These are phyloP conservation scores for Tarsius wallacei DNA, from an alignment of 2,797 vertebrate species.

Conservation along the genomic window DNA sequence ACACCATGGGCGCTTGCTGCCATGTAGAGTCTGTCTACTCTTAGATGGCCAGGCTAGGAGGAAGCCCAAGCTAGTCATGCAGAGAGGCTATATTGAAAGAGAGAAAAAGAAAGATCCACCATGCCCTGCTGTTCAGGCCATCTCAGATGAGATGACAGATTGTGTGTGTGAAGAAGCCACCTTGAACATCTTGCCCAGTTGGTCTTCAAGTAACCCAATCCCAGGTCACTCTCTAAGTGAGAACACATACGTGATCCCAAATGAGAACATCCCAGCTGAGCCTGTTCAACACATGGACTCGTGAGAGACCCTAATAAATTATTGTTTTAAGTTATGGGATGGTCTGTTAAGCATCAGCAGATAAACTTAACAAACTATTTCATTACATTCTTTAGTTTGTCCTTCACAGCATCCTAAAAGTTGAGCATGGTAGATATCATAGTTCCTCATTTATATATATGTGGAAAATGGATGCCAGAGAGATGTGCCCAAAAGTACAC, in stretches of 20 bases:
- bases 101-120: not conserved
- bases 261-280: not conserved
- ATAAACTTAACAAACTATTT: no score
- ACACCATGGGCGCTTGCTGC: rapidly evolving
- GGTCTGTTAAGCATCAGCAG: not conserved
- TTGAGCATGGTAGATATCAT: no score
- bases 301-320: not conserved
- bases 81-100: not conserved
- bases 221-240: no score
- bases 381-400: not conserved
- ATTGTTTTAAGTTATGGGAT: not conserved
- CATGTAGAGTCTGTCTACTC: no score
- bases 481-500: not conserved
- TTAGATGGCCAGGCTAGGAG: not conserved
- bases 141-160: not conserved
- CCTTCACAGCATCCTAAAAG: not conserved
- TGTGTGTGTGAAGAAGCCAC: not conserved
- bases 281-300: no score
- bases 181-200: not conserved
- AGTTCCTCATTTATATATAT: not conserved
- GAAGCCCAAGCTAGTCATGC: not conserved
- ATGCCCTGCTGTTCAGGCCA: no score
- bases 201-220: not conserved
- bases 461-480: not conserved
- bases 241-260: not conserved